Evolutionary conservation across 2,888 invertebrate species (phyloP), one percentile per base, ranked within the genome.

Genomic region (Protophormia terraenovae): DNA sequence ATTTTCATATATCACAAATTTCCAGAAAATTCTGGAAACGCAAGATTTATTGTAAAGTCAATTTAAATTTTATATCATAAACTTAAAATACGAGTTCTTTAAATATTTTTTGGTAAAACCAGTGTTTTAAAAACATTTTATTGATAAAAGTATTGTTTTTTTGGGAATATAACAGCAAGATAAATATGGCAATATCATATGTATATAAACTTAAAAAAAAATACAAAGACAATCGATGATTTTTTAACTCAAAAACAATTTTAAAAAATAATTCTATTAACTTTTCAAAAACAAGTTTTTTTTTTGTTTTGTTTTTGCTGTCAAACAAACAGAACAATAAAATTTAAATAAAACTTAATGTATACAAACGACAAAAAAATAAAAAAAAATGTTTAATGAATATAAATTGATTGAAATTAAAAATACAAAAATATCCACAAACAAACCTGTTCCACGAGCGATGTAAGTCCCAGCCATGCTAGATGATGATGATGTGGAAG

Each of bases 371-470:
- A 50, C n/a, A 4, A 41, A 41, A 3, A 8, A 19, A 8, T 19
- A 16, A 53, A n/a, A 12, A 24, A 53, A 53, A 27, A 27, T 53
- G 6, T 14, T 53, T 12, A 24, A 27, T n/a, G 14, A 27, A 53
- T 53, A 53, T 27, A 8, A 53, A 27, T 24, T 1, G 14, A 53
- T 53, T n/a, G 12, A 53, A 14, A 53, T 38, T 6, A 22, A 47
- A 3, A 12, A 24, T 19, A 8, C 5, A 7, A 16, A 35, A 55
- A 19, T 19, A 38, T 24, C 0, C 8, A 14, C 2, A 47, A 32
- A 90, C 90, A 90, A 90, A 91, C 91, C 91, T 91, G 91, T 90
- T 90, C 90, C 91, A 80, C 91, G 90, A 50, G 88, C 88, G 66
- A 89, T 82, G 45, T 76, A 82, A 10, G 82, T 83, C 14, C 82